A percentile compares a stretch with the other conserved stretches of the same genome.
Evolutionary conservation across 2,888 invertebrate species (phyloP).

Genomic region (Papilio elwesi): DNA sequence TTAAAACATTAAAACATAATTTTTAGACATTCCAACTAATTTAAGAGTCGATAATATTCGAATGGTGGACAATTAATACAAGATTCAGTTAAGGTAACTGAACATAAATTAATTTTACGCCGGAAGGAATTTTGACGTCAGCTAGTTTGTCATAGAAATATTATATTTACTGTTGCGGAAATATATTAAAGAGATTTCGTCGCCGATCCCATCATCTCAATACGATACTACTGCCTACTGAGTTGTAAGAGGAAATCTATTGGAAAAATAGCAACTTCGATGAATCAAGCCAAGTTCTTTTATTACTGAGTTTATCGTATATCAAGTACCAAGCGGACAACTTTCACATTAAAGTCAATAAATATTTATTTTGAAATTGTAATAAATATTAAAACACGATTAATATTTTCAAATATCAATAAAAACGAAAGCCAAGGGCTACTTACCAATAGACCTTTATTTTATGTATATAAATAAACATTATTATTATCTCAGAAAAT

Average conservation of each 20-base stretch:
- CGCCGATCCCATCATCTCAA: slow-evolving; percentile 41
- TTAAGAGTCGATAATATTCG: too few relatives aligned
- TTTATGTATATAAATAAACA: background rate
- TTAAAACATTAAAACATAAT: too few relatives aligned
- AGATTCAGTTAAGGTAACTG: too few relatives aligned
- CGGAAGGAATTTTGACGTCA: background rate
- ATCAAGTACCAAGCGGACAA: too few relatives aligned
- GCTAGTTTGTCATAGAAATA: background rate
- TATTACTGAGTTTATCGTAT: slow-evolving; percentile 47
- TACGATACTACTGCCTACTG: slow-evolving; percentile 59
- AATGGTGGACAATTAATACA: too few relatives aligned
- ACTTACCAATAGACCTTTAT: background rate
- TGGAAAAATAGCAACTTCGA: slow-evolving; percentile 70
- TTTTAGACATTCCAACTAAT: too few relatives aligned
- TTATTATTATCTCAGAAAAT: background rate
- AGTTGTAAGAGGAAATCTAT: slow-evolving; percentile 71
- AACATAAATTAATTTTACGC: background rate
- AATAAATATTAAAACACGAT: too few relatives aligned
- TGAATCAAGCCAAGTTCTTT: slow-evolving; percentile 65
- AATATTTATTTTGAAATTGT: too few relatives aligned
- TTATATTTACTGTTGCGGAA: slow-evolving; percentile 5
- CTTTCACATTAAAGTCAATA: too few relatives aligned
- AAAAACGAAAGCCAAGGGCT: too few relatives aligned
- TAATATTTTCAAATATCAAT: too few relatives aligned
- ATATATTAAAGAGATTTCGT: slow-evolving; percentile 27